These are phyloP conservation scores for Drosophila vallismaia DNA, from an alignment of 2,888 invertebrate species.

Conservation along the genomic window DNA sequence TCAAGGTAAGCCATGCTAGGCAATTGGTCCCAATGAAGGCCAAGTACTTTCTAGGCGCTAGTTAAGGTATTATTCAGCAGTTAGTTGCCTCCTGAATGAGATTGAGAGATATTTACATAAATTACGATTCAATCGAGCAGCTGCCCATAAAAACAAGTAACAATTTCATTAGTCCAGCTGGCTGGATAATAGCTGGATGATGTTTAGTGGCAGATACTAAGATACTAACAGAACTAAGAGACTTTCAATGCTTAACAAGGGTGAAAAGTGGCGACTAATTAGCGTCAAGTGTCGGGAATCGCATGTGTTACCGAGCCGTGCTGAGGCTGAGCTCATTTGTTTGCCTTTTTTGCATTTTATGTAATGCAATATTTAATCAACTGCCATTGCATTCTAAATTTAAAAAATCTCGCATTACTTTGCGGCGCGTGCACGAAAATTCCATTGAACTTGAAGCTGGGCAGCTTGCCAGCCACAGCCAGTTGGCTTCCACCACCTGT, in stretches of 20 bases:
- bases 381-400: conserved; percentile 51
- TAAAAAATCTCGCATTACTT: conserved; percentile 40
- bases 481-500: conserved; percentile 21
- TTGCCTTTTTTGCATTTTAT: conserved; percentile 40
- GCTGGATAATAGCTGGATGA: conserved; percentile 10
- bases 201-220: conserved; percentile 22
- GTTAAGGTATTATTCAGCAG: conserved; percentile 24
- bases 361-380: conserved; percentile 49
- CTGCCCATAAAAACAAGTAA: conserved; percentile 69
- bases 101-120: conserved; percentile 61
- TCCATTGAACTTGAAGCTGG: conserved; percentile 47
- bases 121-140: conserved; percentile 71
- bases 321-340: conserved; percentile 30
- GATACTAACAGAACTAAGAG: conserved; percentile 8
- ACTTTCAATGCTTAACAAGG: conserved; percentile 49
- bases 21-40: conserved; percentile 35
- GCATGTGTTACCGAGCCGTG: background rate
- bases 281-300: conserved; percentile 40
- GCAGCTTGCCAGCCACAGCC: conserved; percentile 4
- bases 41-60: conserved; percentile 39
- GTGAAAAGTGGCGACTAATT: conserved; percentile 57
- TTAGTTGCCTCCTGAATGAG: conserved; percentile 42
- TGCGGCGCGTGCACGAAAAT: conserved; percentile 43
- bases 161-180: conserved; percentile 67
- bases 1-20: conserved; percentile 19